A percentile compares a stretch with the other conserved stretches of the same genome.
phyloP scores from a whole-genome alignment of 2,113 vertebrate species.

The Girardinichthys multiradiatus region DNA sequence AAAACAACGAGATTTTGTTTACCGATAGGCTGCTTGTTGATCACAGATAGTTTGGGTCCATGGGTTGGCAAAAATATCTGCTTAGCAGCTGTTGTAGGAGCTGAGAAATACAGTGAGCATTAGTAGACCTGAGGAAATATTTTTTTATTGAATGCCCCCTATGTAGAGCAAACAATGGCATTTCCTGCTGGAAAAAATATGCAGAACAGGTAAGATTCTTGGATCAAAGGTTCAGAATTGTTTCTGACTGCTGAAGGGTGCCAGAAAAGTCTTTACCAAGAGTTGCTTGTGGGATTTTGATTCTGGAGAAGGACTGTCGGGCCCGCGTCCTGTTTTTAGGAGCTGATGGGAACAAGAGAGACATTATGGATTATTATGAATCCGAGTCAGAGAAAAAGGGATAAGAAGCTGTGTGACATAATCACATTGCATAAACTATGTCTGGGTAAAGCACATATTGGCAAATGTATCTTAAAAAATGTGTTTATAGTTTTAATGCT shows the following conservation, averaged over 20 bases:
- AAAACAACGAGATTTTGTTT: conserved; percentile 58
- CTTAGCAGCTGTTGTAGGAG: conserved; percentile 66
- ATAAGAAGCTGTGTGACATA: neutral
- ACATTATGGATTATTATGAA: conserved; percentile 27
- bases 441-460: neutral
- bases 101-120: conserved; percentile 73
- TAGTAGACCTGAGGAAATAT: conserved; percentile 48
- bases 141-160: conserved; percentile 12
- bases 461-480: neutral
- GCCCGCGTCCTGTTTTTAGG: conserved; percentile 66
- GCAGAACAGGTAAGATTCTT: conserved; percentile 24
- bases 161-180: conserved; percentile 12
- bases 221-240: conserved; percentile 12
- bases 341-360: conserved; percentile 67
- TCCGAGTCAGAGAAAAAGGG: conserved; percentile 27
- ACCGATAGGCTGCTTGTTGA: conserved; percentile 71
- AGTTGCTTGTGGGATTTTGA: conserved; percentile 57
- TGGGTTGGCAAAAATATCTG: conserved; percentile 61
- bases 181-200: conserved; percentile 15
- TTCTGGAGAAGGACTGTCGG: conserved; percentile 39
- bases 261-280: conserved; percentile 73
- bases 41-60: conserved; percentile 53
- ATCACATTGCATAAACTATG: neutral
- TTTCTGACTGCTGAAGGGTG: conserved; percentile 37
- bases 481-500: too few species aligned